phyloP scores from a whole-genome alignment of 2,113 vertebrate species.

The Calidris pygmaea region DNA sequence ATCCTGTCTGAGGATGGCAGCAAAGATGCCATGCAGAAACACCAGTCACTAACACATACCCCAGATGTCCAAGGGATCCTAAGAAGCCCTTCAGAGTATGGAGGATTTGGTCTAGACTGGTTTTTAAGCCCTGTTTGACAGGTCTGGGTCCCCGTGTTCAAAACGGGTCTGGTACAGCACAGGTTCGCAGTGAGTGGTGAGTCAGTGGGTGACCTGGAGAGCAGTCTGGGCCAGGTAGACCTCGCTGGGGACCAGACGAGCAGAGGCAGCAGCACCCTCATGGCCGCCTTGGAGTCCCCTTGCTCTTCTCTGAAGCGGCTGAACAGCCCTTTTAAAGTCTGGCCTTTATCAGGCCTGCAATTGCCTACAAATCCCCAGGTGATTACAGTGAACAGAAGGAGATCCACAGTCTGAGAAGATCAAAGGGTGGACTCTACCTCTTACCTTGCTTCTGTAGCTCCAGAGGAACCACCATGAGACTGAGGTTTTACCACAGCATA shows the following conservation, averaged over 20 bases:
- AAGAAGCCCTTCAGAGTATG: background rate
- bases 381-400: background rate
- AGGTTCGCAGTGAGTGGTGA: background rate
- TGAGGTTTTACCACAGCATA: background rate
- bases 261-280: background rate
- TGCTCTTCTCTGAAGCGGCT: background rate
- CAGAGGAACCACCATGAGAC: background rate
- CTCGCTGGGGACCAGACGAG: background rate
- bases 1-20: background rate
- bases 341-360: background rate
- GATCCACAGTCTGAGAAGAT: background rate
- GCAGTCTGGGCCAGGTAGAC: background rate
- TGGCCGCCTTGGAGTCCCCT: background rate
- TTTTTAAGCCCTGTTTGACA: background rate
- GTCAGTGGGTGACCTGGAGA: background rate
- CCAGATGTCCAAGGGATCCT: background rate
- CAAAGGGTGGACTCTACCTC: background rate
- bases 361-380: background rate
- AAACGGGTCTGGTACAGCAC: background rate
- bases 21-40: background rate
- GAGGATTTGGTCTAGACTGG: background rate
- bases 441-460: background rate
- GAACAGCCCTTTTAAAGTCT: background rate
- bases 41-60: rapidly evolving
- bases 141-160: background rate